Evolutionary conservation across 2,797 vertebrate genomes (phyloP).

Genomic region (Atherinosoma microstoma): DNA sequence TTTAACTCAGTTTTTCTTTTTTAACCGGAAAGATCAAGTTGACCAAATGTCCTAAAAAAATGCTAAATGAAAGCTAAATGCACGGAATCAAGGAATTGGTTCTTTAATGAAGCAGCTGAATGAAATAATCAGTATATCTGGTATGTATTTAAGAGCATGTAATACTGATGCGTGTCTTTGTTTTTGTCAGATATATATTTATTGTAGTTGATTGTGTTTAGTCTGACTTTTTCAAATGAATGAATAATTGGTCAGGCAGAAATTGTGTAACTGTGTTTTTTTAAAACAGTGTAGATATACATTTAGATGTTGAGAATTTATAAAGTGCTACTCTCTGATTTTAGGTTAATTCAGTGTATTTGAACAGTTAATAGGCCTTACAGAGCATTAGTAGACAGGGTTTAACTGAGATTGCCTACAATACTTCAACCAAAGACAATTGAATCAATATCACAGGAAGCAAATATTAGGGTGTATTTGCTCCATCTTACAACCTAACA

Average conservation of each 20-base stretch:
- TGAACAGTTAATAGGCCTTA: constrained; percentile 69
- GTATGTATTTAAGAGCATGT: constrained; percentile 47
- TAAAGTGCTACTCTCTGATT: constrained; percentile 37
- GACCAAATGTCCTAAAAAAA: constrained; percentile 21
- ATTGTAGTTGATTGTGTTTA: constrained; percentile 25
- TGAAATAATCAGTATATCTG: constrained; percentile 27
- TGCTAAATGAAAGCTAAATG: constrained; percentile 31
- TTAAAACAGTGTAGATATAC: constrained; percentile 26
- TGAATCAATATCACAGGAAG: constrained; percentile 29
- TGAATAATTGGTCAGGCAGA: constrained; percentile 15
- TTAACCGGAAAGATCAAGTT: constrained; percentile 16
- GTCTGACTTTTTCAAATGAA: constrained; percentile 37
- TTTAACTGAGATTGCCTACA: constrained; percentile 55
- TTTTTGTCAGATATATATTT: constrained; percentile 38
- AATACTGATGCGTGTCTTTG: constrained; percentile 35
- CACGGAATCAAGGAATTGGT: constrained; percentile 34
- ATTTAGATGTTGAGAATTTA: constrained; percentile 29
- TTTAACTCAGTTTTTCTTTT: constrained; percentile 21
- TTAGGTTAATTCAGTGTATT: constrained; percentile 54
- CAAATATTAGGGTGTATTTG: constrained; percentile 16
- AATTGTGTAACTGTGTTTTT: constrained; percentile 30
- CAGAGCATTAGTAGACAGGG: constrained; percentile 35
- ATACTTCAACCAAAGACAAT: constrained; percentile 74
- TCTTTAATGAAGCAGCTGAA: constrained; percentile 58
- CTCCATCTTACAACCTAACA: constrained; percentile 35